Evolutionary conservation across 2,888 invertebrate genomes (phyloP).

Genomic region (Bibio marci): DNA sequence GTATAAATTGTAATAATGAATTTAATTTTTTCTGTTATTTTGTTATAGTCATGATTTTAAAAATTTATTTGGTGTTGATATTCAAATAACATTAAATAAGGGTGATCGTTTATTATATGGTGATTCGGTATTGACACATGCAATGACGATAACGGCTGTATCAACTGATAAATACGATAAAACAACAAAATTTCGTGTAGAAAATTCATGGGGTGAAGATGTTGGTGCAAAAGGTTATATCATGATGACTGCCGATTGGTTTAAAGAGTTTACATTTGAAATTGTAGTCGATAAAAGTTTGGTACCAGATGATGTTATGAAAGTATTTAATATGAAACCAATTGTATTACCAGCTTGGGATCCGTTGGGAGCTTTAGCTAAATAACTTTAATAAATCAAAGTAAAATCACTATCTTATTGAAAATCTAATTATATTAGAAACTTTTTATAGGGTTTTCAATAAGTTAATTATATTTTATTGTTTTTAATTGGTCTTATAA

Average conservation of each 20-base stretch:
- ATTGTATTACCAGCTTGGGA: slow-evolving; percentile 81
- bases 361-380: slow-evolving; percentile 75
- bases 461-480: no score
- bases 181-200: slow-evolving; percentile 64
- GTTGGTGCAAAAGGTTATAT: slow-evolving; percentile 75
- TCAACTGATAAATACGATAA: slow-evolving; percentile 51
- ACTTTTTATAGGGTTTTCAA: no score
- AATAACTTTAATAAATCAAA: no score
- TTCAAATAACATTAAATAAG: slow-evolving; percentile 56
- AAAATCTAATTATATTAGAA: no score
- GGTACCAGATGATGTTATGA: slow-evolving; percentile 54
- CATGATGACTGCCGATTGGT: slow-evolving; percentile 72
- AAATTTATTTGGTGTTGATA: slow-evolving; percentile 65
- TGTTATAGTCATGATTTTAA: slow-evolving; percentile 56
- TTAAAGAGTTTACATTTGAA: slow-evolving; percentile 74
- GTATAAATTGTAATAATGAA: not conserved
- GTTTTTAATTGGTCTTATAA: no score
- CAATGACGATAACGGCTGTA: slow-evolving; percentile 79
- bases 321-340: slow-evolving; percentile 58
- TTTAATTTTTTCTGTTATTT: not conserved
- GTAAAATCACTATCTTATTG: no score
- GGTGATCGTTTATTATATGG: slow-evolving; percentile 69
- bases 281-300: slow-evolving; percentile 75
- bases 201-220: slow-evolving; percentile 86
- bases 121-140: slow-evolving; percentile 82